Base-by-base conservation (phyloP, 2,888 invertebrate species). In the Sturmia bella region DNA sequence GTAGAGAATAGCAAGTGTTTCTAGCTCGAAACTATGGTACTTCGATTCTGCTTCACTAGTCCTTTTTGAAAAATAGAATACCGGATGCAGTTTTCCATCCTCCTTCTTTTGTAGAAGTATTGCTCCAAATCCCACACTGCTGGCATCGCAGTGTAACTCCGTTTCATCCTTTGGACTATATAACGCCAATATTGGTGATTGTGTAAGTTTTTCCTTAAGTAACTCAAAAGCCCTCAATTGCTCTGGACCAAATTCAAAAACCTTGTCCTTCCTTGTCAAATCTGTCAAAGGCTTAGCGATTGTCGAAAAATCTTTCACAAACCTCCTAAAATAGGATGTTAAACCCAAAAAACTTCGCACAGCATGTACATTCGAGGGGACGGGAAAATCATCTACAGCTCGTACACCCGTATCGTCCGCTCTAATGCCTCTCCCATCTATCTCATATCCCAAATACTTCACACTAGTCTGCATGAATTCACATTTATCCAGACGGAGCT, bases 21-120 rank as follows among this genome's bases (percentile, higher is more conserved):
- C n/a, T n/a, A n/a, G n/a, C n/a, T n/a, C n/a, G n/a, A n/a, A n/a
- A n/a, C n/a, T n/a, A n/a, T n/a, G n/a, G n/a, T n/a, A n/a, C n/a
- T n/a, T n/a, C n/a, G n/a, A n/a, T n/a, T n/a, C n/a, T 12, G 57
- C 21, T 19, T 56, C 19, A 13, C 15, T 57, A 1, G 57, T 39
- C 6, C 57, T 5, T 17, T 69, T 76, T 5, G 69, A 76, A 43
- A 43, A 76, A 57, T 69, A 76, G 32, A 76, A 76, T 15, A 52
- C 12, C 1, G 68, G 76, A 27, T 76, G 76, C 48, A 48, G 15
- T 19, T 50, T 68, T 11, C 59, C 50, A 32, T 76, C 68, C 48
- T 59, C 17, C n/a, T 43, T 43, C 48, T 15, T 68, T 39, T 75
- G 54, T 5, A 54, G 32, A 2, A 54, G 27, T 11, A 32, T 54